Evolutionary conservation across 2,797 vertebrate species (phyloP).

Genomic region (Huso huso): DNA sequence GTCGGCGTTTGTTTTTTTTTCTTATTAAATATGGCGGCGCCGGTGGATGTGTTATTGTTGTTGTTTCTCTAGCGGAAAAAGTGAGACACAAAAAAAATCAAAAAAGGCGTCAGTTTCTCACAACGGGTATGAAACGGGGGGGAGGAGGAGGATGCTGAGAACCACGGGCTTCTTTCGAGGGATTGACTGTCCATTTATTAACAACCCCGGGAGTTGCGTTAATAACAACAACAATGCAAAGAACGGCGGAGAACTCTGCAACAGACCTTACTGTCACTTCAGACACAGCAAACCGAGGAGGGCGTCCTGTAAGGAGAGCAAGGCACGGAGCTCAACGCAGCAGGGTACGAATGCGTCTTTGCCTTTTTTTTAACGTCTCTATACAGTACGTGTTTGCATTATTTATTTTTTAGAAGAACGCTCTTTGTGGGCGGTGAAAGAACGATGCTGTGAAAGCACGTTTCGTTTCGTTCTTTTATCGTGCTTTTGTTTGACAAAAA

Average conservation of each 20-base stretch:
- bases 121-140: constrained; percentile 48
- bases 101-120: constrained; percentile 8
- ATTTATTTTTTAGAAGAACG: constrained; percentile 4
- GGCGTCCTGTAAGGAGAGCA: constrained; percentile 33
- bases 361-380: no score
- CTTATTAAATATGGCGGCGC: constrained; percentile 57
- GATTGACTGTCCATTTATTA: constrained; percentile 84
- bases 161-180: constrained; percentile 92
- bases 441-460: constrained; percentile 2
- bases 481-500: constrained; percentile 7
- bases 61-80: constrained; percentile 16
- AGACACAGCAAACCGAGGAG: constrained; percentile 70
- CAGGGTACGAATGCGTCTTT: no score
- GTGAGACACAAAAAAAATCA: not conserved
- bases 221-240: constrained; percentile 32
- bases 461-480: not conserved
- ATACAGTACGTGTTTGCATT: not conserved
- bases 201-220: not conserved
- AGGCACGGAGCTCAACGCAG: no score
- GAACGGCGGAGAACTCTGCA: constrained; percentile 57
- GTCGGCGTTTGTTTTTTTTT: constrained; percentile 32
- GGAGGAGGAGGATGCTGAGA: constrained; percentile 68
- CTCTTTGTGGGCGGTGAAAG: not conserved
- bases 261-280: constrained; percentile 92
- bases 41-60: constrained; percentile 59